phyloP scores from a whole-genome alignment of 2,797 vertebrate species.

The Denticeps clupeoides region DNA sequence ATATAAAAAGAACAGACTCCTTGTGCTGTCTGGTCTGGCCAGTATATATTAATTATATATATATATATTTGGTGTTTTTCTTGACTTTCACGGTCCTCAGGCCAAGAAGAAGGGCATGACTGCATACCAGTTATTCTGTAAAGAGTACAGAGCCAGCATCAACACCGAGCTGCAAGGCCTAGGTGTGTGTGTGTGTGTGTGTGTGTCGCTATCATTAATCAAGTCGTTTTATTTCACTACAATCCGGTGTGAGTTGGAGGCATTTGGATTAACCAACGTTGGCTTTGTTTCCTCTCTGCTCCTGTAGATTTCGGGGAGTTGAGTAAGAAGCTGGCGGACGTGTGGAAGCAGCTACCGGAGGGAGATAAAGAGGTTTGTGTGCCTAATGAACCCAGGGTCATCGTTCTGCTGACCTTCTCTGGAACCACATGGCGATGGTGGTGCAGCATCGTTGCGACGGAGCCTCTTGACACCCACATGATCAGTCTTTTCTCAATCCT shows the following conservation, averaged over 20 bases:
- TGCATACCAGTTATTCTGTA: conserved; percentile 74
- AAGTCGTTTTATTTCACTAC: not conserved
- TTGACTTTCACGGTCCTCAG: not conserved
- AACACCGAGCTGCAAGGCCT: conserved; percentile 75
- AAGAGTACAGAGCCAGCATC: conserved; percentile 68
- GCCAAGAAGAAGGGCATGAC: conserved; percentile 75
- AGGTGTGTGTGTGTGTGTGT: conserved; percentile 38
- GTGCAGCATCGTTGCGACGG: no score
- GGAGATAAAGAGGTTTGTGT: conserved; percentile 73
- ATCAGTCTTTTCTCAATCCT: no score
- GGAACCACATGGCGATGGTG: no score
- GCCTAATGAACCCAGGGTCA: not conserved
- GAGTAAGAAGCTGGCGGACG: conserved; percentile 75
- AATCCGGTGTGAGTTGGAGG: not conserved
- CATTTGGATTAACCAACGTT: no score
- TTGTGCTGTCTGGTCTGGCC: no score
- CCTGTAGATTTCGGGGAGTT: conserved; percentile 70
- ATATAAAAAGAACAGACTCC: no score
- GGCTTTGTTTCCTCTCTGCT: not conserved
- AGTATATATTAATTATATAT: no score
- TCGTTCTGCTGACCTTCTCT: no score
- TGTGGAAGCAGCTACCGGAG: conserved; percentile 78
- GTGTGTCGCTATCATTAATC: not conserved
- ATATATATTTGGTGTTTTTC: not conserved
- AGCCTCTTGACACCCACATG: no score